Evolutionary conservation across 2,113 vertebrate genomes (phyloP).

Genomic region (Eulemur rufifrons): DNA sequence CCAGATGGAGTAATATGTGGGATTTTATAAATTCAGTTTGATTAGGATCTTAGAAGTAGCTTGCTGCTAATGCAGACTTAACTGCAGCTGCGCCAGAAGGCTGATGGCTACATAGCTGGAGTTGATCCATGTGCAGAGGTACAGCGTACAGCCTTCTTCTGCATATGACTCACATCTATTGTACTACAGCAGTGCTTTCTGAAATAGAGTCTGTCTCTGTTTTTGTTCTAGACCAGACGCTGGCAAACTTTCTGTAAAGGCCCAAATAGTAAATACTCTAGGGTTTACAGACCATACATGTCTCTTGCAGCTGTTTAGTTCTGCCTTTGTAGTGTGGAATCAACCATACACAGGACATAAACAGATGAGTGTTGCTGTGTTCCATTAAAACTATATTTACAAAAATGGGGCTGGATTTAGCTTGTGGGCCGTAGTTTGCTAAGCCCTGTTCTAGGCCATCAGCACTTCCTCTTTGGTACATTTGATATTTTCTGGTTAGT

Average conservation of each 20-base stretch:
- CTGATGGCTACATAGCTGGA: not conserved
- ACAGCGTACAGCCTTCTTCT: not conserved
- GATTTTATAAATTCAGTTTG: not conserved
- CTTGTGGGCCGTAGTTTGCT: not conserved
- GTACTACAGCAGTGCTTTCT: not conserved
- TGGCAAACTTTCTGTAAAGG: not conserved
- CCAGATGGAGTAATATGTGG: not conserved
- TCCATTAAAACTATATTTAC: not conserved
- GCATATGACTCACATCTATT: not conserved
- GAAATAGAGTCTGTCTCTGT: not conserved
- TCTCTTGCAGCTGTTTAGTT: not conserved
- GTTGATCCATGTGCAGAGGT: not conserved
- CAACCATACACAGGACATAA: not conserved
- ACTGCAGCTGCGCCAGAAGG: not conserved
- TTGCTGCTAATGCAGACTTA: not conserved
- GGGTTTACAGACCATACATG: not conserved
- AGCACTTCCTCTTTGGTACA: not conserved
- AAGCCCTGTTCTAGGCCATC: not conserved
- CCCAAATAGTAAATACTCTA: not conserved
- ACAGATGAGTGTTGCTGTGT: not conserved
- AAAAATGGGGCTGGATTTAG: not conserved
- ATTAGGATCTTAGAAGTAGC: not conserved
- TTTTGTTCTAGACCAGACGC: not conserved
- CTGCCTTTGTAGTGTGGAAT: not conserved
- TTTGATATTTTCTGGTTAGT: not conserved